Percentiles rank a stretch among this genome's conserved stretches.
phyloP scores from a whole-genome alignment of 2,888 invertebrate species.

The Phyto melanocephala region DNA sequence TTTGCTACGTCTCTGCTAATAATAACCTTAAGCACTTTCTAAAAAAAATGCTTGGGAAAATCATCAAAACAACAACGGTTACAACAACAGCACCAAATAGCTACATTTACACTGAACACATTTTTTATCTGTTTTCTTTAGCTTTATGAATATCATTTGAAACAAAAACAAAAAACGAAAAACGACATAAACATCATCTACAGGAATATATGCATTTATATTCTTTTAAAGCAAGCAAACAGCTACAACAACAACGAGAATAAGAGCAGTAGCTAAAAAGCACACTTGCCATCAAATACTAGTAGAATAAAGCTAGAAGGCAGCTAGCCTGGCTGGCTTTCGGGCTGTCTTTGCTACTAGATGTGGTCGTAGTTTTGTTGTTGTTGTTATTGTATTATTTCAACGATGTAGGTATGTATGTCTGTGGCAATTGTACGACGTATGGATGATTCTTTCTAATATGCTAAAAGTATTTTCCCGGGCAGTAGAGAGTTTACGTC shows the following conservation, averaged over 20 bases:
- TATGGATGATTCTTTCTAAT: slow-evolving; percentile 55
- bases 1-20: slow-evolving; percentile 17
- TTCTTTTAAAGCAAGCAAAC: slow-evolving; percentile 40
- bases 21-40: slow-evolving; percentile 44
- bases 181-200: slow-evolving; percentile 30
- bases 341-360: slow-evolving; percentile 48
- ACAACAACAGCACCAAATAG: slow-evolving; percentile 23
- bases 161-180: slow-evolving; percentile 16
- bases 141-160: slow-evolving; percentile 44
- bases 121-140: slow-evolving; percentile 13
- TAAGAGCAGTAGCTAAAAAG: slow-evolving; percentile 14
- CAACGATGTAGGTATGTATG: slow-evolving; percentile 18
- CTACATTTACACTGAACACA: slow-evolving; percentile 5
- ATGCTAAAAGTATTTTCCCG: slow-evolving; percentile 79
- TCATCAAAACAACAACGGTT: slow-evolving; percentile 34
- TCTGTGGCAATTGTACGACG: slow-evolving; percentile 30
- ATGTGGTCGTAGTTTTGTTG: slow-evolving; percentile 3
- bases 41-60: slow-evolving; percentile 51
- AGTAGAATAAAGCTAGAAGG: slow-evolving; percentile 25
- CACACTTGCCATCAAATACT: slow-evolving; percentile 20
- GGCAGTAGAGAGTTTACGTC: slow-evolving; percentile 78
- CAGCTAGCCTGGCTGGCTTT: slow-evolving; percentile 56
- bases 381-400: slow-evolving; percentile 38
- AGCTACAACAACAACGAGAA: slow-evolving; percentile 5
- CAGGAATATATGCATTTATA: slow-evolving; percentile 55